Base-by-base conservation (phyloP, 2,888 invertebrate genomes). In the Scaptomyza reducta region DNA sequence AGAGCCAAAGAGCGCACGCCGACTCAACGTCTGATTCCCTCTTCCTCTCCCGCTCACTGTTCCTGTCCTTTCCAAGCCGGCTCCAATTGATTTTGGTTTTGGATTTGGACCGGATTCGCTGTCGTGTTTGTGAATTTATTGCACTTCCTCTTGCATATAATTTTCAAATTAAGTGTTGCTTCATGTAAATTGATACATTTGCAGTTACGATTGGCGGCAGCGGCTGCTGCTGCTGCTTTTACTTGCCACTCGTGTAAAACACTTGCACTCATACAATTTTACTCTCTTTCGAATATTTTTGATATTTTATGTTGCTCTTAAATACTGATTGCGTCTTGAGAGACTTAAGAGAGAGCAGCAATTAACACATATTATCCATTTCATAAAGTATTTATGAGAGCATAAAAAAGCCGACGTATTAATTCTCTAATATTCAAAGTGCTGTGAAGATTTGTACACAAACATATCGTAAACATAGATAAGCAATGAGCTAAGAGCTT, bases 61-160 rank as follows among this genome's bases (percentile, higher is more conserved):
- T n/a, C 27, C 9, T 38, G 11, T 31, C 35, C 42, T 27, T 11
- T 7, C 45, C 22, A 16, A 5, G 40, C 42, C 14, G 27, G 35
- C 18, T 41, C 25, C 18, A 44, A 40, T 27, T 41, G 40, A 68
- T 51, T 40, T 57, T 51, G 63, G 45, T 31, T 38, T 16, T 38
- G 31, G 73, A 5, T 47, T 49, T 40, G 25, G 44, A 31, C 35
- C 50, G 50, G 35, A 41, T 47, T 7, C 46, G 81, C 74, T 69
- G 74, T 74, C 82, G 67, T 71, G 79, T 66, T 66, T 57, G 40
- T 56, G 68, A 85, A 81, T 81, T 80, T 82, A 81, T 81, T 77
- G 82, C 79, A 82, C 74, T 81, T 80, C 80, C 80, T 80, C 46
- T 69, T 83, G 78, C 81, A 76, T 69, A 80, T 78, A 76, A 76